Base-by-base conservation (phyloP, 2,888 invertebrate genomes). In the Nematopogon swammerdamellus region DNA sequence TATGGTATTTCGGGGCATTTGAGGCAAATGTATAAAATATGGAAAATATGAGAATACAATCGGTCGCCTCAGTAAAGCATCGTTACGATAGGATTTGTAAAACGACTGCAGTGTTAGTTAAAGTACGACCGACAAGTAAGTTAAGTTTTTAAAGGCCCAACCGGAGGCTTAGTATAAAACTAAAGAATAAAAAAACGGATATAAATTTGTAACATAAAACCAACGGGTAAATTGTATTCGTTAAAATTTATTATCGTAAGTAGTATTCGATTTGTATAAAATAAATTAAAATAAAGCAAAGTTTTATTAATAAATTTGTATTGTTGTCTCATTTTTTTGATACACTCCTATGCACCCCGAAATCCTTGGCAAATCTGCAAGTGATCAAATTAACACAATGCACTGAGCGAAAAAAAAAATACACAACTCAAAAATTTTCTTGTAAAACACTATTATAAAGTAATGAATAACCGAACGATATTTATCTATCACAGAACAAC, bases 211-310 rank as follows among this genome's bases (percentile, higher is more conserved):
- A 52, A 62, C 54, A 65, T 64, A 63, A 68, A 71, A 70, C 63
- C 60, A 62, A 79, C 79, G 80, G 72, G 69, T 80, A 80, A 75
- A 74, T 69, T 66, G 65, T 77, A 74, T 75, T 79, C 75, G 79
- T 76, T 74, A 75, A 74, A 68, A 80, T 76, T 74, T 69, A 74
- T 70, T 80, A 77, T 68, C 72, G 70, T 73, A 75, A 77, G 79
- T 80, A 80, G 80, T 68, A 75, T 70, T 80, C 77, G 73, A 77
- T 80, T 80, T 80, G 79, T 80, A 80, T 79, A 80, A 80, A 54
- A 79, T 77, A 71, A 70, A 69, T 67, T 71, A 77, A 76, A 80
- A 74, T 80, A 80, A 80, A 80, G 73, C 77, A 72, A 80, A 8
- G n/a, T 36, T 36, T 36, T 36, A 36, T 14, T 36, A 36, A 14